phyloP scores from a whole-genome alignment of 2,113 vertebrate species.

The Hippopotamus amphibius region DNA sequence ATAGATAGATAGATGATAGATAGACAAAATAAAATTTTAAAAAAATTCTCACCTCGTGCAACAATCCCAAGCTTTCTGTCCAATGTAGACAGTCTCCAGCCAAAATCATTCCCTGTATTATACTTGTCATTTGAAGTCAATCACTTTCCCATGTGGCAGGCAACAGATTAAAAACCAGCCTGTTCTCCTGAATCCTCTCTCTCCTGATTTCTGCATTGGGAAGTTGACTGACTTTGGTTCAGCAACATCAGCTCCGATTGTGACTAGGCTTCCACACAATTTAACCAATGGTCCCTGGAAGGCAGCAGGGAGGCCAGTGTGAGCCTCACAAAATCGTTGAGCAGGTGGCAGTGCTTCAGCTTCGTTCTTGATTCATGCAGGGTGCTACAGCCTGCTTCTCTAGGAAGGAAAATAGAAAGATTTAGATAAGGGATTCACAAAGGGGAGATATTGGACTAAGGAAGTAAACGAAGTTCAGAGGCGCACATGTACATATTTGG shows the following conservation, averaged over 20 bases:
- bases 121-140: background rate
- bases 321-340: background rate
- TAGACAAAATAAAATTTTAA: too few relatives aligned
- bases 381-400: too few relatives aligned
- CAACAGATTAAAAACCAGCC: background rate
- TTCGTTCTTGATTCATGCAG: background rate
- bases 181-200: too few relatives aligned
- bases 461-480: background rate
- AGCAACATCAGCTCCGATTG: rapidly evolving
- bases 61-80: background rate
- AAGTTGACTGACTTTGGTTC: background rate
- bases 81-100: background rate
- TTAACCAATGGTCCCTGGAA: background rate
- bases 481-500: background rate
- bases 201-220: too few relatives aligned
- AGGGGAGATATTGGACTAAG: too few relatives aligned
- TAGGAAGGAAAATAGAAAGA: background rate
- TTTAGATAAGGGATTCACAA: background rate
- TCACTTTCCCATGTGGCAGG: background rate
- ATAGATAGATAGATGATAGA: too few relatives aligned
- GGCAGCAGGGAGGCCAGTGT: background rate
- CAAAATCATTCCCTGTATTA: background rate
- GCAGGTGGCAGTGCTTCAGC: background rate
- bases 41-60: background rate
- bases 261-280: background rate